These are phyloP conservation scores for Conus betulinus DNA, from an alignment of 1,140 invertebrate genomes.

Conservation along the genomic window DNA sequence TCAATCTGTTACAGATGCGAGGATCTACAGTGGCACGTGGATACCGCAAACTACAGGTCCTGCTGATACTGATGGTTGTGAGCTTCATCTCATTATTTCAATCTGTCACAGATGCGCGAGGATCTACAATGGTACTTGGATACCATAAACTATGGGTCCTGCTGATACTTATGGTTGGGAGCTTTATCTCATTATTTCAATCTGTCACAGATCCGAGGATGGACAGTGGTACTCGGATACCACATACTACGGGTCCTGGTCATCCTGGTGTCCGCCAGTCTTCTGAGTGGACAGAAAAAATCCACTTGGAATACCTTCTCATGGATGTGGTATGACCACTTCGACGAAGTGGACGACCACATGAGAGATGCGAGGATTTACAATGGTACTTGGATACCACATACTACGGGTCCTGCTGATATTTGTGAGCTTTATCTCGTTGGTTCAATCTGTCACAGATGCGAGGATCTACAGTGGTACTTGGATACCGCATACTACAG, in stretches of 20 bases:
- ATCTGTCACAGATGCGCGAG: background rate
- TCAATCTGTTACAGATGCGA: background rate
- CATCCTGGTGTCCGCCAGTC: background rate
- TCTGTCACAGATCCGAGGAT: background rate
- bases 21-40: background rate
- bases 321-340: conserved; percentile 82
- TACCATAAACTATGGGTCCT: background rate
- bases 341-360: conserved; percentile 89
- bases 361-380: conserved; percentile 79
- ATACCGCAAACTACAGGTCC: background rate
- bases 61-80: background rate
- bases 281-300: background rate
- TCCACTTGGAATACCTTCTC: background rate
- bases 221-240: background rate
- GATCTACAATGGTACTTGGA: background rate
- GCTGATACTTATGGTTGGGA: background rate
- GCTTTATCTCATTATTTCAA: background rate
- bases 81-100: background rate
- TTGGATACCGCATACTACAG: background rate
- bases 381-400: background rate
- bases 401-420: background rate
- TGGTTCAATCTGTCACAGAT: background rate
- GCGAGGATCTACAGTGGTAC: background rate
- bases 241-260: background rate
- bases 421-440: too few species aligned